Evolutionary conservation across 2,113 vertebrate genomes (phyloP).

Genomic region (Crotalus tigris): DNA sequence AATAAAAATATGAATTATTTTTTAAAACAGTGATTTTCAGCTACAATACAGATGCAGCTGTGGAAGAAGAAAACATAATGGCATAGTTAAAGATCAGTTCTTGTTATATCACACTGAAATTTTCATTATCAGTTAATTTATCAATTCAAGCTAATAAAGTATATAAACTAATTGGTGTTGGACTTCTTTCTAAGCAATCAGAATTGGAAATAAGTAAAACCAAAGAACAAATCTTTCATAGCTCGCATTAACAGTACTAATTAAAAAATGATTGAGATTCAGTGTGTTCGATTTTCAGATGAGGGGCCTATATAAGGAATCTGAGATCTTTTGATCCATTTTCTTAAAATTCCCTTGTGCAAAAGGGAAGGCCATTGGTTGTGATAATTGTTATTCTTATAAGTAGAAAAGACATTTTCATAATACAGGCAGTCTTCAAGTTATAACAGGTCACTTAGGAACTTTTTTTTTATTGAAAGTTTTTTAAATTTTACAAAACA

Average conservation of each 20-base stretch:
- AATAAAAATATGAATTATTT: conserved; percentile 56
- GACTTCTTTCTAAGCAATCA: background rate
- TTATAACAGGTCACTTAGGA: no score
- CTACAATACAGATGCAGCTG: conserved; percentile 33
- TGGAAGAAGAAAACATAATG: conserved; percentile 27
- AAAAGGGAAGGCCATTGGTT: background rate
- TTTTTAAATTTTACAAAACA: no score
- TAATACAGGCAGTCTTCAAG: no score
- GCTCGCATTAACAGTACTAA: background rate
- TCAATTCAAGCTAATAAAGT: background rate
- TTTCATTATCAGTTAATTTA: background rate
- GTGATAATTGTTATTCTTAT: no score
- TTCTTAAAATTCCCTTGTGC: background rate
- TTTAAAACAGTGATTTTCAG: conserved; percentile 30
- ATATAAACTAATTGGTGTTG: background rate
- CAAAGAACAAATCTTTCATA: background rate
- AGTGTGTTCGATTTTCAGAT: background rate
- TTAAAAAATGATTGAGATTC: background rate
- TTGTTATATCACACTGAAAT: background rate
- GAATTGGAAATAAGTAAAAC: background rate
- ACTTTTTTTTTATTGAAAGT: no score
- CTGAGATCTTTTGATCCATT: background rate
- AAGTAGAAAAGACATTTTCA: no score
- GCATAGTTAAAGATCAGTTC: background rate
- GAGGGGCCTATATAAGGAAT: background rate